Base-by-base conservation (phyloP, 2,888 invertebrate species). In the Cenopis cana region DNA sequence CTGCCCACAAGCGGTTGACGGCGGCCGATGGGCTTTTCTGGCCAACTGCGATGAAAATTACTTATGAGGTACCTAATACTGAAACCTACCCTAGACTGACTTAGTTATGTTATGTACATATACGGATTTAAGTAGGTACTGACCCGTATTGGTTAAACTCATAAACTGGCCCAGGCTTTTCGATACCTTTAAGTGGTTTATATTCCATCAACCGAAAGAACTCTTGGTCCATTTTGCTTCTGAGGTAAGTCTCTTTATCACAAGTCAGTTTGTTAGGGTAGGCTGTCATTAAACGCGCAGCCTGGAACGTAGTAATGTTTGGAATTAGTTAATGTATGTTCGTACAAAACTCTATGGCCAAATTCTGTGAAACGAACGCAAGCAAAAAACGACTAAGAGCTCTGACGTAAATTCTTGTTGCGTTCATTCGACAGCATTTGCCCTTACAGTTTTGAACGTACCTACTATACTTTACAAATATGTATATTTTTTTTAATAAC, bases 221-320 rank as follows among this genome's bases (percentile, higher is more conserved):
- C 46, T 91, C 93, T 0, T 94, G 89, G 74, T 95, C 94, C 5
- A 96, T 85, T 83, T 95, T 95, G 72, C 96, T 96, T 60, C 94
- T 94, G 14, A 96, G 85, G 74, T 95, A 95, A 1, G 95, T 95
- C 76, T 95, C 95, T 68, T 95, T 91, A 76, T 96, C 96, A 77
- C 96, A 96, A 0, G 93, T 93, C 9, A 95, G 94, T 82, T 93
- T 94, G 73, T 94, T 85, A 0, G 89, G 90, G 78, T 95, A 96
- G 0, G 94, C 92, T 69, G 93, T 91, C 95, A 96, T 95, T 46
- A 96, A 82, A 66, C 95, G 88, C 9, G 96, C 96, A 11, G 96
- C 96, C 90, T 90, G 69, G 2, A 66, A 72, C 61, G 14, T 36
- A 10, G n/a, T 59, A 14, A 20, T 59, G 41, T 6, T 11, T 41